Percentiles rank a stretch among this genome's conserved stretches.
These are phyloP conservation scores for Leptoclinus maculatus DNA, from an alignment of 2,797 vertebrate species.

Conservation along the genomic window DNA sequence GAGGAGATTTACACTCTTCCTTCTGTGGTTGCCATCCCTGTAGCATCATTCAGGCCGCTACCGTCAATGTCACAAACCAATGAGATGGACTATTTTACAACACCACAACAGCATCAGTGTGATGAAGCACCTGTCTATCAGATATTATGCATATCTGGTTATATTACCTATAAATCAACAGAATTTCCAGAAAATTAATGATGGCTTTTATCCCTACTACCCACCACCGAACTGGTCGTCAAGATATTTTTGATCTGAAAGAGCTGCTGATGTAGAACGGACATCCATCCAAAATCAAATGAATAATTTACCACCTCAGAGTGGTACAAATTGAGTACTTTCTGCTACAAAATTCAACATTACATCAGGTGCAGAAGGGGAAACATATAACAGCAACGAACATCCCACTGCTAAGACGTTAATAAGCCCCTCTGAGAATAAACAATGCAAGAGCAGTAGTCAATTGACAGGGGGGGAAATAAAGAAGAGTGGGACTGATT, in stretches of 20 bases:
- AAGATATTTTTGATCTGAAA: not conserved
- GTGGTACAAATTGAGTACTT: constrained; percentile 7
- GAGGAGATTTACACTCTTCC: not conserved
- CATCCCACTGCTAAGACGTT: constrained; percentile 4
- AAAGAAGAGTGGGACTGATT: constrained; percentile 7
- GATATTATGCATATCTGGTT: not conserved
- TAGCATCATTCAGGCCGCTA: not conserved
- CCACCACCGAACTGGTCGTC: not conserved
- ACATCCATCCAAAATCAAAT: constrained; percentile 12
- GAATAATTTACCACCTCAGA: constrained; percentile 18
- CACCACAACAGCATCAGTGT: not conserved
- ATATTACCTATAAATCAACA: not conserved
- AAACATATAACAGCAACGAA: constrained; percentile 3
- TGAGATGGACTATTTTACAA: constrained; percentile 2
- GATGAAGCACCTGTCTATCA: not conserved
- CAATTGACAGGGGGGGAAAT: not conserved
- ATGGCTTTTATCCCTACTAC: not conserved
- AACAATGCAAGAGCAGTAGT: constrained; percentile 30
- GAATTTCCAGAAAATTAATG: not conserved
- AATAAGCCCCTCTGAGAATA: constrained; percentile 51
- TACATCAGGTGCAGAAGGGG: constrained; percentile 1
- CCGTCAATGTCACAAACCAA: not conserved
- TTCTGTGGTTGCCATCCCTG: not conserved
- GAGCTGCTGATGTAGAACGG: not conserved
- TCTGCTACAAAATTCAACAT: constrained; percentile 6